Evolutionary conservation across 2,797 vertebrate species (phyloP), one percentile per base, ranked within the genome.

Genomic region (Typhlichthys subterraneus): DNA sequence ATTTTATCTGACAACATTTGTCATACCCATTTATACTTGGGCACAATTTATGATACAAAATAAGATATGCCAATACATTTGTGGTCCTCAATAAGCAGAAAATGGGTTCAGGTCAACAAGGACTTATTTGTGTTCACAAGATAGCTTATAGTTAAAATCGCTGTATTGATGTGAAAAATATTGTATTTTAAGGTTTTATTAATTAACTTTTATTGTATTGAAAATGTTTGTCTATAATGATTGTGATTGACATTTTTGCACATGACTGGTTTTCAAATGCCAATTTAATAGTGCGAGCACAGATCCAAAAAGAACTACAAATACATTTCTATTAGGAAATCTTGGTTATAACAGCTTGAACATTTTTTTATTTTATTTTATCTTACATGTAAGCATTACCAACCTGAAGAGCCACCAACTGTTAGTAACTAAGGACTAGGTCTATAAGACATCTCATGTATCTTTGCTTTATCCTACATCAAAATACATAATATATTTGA

Each of bases 321-420:
- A 42, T 42, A 42, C 38, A 42, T 48, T 48, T 14, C 47, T 48
- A 48, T 48, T 48, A 48, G 47, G 38, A 42, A 42, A 42, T 42
- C 38, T 42, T 42, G 38, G 38, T 42, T 9, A 42, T 42, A 49
- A 77, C 76, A 88, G 77, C 79, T 79, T 84, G 38, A 42, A 10
- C 38, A 42, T 29, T 42, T 42, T 42, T 42, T 14, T n/a, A 12
- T 72, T 64, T 83, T 72, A 76, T 83, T 87, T 89, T 86, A 86
- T 87, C 87, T 80, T 81, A 77, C 81, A 87, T 82, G 67, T 77
- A 78, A 86, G 87, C 69, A 56, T 67, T 59, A 62, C 75, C 72
- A 72, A 70, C 71, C 79, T 80, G 51, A 82, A 78, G 76, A 88
- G 75, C 73, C 72, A 63, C 70, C 67, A 67, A 76, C 76, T 80